Evolutionary conservation across 2,797 vertebrate genomes (phyloP), one percentile per base, ranked within the genome.

Genomic region (Sebastes cheni): DNA sequence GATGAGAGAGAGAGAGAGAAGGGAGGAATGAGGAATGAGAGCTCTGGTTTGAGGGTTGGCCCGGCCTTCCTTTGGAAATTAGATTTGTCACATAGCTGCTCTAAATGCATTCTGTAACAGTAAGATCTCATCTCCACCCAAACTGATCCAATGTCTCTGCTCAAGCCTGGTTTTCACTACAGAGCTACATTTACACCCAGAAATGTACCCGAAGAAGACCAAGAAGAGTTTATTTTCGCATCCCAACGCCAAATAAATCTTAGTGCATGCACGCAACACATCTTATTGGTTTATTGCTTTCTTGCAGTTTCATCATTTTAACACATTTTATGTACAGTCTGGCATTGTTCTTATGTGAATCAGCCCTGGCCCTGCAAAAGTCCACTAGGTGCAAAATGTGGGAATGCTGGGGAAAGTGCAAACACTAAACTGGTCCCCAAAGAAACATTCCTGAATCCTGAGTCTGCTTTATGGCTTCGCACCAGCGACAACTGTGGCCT

Each of bases 41-140:
- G 67, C 66, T 90, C 82, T 87, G 82, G 83, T 91, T 91, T 92
- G 89, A 88, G 86, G 86, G 78, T 84, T 81, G 86, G 89, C 86
- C 61, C 20, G 29, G 79, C 52, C 67, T 88, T 89, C 80, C 64
- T 82, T 89, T 88, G 84, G 86, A 87, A 94, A 91, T 89, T 77
- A 89, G 87, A 91, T 92, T 85, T 84, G 89, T 84, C 80, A 83
- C 81, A 62, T 66, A 85, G 70, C 72, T 72, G 74, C 80, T 85
- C 77, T 59, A 55, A 86, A 84, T 72, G 78, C 72, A 60, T 62
- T 79, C 62, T 4, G 52, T 23, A 69, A 52, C 64, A 77, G 75
- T 86, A 62, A 60, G 5, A 79, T 88, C 81, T 65, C 70, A 80
- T 85, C 73, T 87, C 86, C 86, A 77, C 86, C 77, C 84, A 77